These are phyloP conservation scores for Ectropis grisescens DNA, from an alignment of 1,140 invertebrate species.

Conservation along the genomic window DNA sequence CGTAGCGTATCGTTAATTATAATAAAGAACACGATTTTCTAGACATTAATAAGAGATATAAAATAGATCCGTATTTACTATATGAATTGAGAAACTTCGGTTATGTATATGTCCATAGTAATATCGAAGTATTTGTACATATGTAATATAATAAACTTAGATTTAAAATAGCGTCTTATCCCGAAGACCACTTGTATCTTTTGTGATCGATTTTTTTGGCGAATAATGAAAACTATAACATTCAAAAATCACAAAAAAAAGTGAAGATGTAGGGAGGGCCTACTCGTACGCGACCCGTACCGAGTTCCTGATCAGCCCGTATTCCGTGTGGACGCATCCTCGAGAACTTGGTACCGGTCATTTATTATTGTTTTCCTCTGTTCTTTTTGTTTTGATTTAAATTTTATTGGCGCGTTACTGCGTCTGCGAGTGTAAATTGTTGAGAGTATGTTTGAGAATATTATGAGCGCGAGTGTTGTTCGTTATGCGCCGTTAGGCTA, in stretches of 20 bases:
- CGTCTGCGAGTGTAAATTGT: constrained; percentile 43
- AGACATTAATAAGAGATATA: not conserved
- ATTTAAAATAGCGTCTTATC: no score
- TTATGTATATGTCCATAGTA: no score
- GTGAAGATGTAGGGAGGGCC: constrained; percentile 49
- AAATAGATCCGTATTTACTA: constrained; percentile 21
- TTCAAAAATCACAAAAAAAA: constrained; percentile 52
- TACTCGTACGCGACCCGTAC: constrained; percentile 32
- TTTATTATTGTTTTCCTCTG: constrained; percentile 35
- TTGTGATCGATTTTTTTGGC: no score
- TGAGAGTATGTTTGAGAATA: constrained; percentile 33
- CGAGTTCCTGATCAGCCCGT: constrained; percentile 20
- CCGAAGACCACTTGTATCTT: no score
- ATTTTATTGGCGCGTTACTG: constrained; percentile 47
- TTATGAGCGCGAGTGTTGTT: constrained; percentile 46
- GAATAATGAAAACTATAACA: no score
- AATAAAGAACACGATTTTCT: no score
- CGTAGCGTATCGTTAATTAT: not conserved
- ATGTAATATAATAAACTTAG: no score
- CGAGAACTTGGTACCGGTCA: constrained; percentile 31
- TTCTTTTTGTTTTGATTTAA: constrained; percentile 44
- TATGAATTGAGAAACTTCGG: no score
- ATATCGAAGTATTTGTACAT: no score
- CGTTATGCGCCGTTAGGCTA: constrained; percentile 42
- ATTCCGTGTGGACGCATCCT: constrained; percentile 10